phyloP scores from a whole-genome alignment of 2,888 invertebrate genomes.

The Resseliella maxima region DNA sequence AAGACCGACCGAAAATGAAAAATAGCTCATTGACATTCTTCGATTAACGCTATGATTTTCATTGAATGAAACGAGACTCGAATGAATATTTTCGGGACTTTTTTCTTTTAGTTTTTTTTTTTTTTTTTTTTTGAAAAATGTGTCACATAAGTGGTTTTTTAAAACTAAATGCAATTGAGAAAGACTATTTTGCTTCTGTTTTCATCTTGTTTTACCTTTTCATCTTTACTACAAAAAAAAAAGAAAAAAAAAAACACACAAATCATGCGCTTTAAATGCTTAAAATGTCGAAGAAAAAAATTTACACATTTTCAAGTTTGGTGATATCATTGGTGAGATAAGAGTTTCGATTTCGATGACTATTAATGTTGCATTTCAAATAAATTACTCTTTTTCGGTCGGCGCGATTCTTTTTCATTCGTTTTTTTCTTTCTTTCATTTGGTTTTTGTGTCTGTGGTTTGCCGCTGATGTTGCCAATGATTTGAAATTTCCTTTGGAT shows the following conservation, averaged over 20 bases:
- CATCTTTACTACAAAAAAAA: neutral
- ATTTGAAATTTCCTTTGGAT: conserved; percentile 53
- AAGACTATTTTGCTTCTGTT: conserved; percentile 21
- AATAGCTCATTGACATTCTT: conserved; percentile 52
- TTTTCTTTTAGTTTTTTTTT: neutral
- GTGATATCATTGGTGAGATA: conserved; percentile 35
- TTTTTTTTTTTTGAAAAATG: conserved; percentile 2
- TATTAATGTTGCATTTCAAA: conserved; percentile 55
- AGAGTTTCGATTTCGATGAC: conserved; percentile 52
- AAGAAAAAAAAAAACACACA: too few relatives aligned
- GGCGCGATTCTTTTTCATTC: neutral
- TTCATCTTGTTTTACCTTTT: neutral
- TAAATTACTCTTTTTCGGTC: conserved; percentile 53
- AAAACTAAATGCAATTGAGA: conserved; percentile 1
- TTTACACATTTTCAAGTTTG: conserved; percentile 48
- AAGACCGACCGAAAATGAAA: conserved; percentile 43
- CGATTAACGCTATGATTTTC: conserved; percentile 51
- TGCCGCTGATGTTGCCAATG: conserved; percentile 51
- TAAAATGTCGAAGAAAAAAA: neutral
- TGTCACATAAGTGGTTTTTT: conserved; percentile 29
- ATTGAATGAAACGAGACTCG: conserved; percentile 11
- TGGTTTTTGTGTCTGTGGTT: conserved; percentile 15
- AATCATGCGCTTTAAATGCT: neutral
- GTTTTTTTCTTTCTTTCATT: neutral
- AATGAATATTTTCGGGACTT: neutral